These are phyloP conservation scores for Hippocampus zosterae DNA, from an alignment of 2,113 vertebrate genomes.

Conservation along the genomic window DNA sequence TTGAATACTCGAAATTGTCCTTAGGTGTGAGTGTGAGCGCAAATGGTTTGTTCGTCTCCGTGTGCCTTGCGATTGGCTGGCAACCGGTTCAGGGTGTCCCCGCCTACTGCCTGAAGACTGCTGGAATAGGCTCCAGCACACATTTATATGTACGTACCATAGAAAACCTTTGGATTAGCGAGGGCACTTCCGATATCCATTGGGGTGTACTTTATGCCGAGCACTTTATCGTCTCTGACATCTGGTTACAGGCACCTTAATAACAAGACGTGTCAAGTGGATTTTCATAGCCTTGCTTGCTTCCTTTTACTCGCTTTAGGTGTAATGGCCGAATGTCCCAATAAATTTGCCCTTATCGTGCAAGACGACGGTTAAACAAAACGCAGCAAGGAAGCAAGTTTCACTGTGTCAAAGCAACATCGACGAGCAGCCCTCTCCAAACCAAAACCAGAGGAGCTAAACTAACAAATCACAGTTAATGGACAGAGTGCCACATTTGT, in stretches of 20 bases:
- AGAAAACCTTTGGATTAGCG: too few species aligned
- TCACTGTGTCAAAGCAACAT: background rate
- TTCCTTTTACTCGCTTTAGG: background rate
- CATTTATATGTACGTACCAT: too few species aligned
- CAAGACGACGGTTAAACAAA: background rate
- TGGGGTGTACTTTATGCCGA: background rate
- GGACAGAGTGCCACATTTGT: slow-evolving; percentile 14
- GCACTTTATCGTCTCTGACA: slow-evolving; percentile 20
- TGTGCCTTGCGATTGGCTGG: too few species aligned
- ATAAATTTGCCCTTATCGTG: background rate
- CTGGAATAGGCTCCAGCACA: too few species aligned
- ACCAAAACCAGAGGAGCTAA: slow-evolving; percentile 13
- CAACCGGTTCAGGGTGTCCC: too few species aligned
- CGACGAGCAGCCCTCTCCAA: background rate
- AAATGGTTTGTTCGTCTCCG: too few species aligned
- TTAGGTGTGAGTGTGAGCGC: too few species aligned
- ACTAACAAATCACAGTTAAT: slow-evolving; percentile 21
- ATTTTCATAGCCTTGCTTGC: background rate
- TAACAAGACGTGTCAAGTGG: background rate
- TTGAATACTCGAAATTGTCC: too few species aligned
- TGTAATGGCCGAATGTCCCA: background rate
- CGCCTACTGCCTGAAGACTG: too few species aligned
- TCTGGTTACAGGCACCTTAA: too few species aligned
- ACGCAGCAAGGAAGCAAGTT: background rate
- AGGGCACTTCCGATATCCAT: background rate